Evolutionary conservation across 2,888 invertebrate genomes (phyloP), one percentile per base, ranked within the genome.

Genomic region (Villa cingulata): DNA sequence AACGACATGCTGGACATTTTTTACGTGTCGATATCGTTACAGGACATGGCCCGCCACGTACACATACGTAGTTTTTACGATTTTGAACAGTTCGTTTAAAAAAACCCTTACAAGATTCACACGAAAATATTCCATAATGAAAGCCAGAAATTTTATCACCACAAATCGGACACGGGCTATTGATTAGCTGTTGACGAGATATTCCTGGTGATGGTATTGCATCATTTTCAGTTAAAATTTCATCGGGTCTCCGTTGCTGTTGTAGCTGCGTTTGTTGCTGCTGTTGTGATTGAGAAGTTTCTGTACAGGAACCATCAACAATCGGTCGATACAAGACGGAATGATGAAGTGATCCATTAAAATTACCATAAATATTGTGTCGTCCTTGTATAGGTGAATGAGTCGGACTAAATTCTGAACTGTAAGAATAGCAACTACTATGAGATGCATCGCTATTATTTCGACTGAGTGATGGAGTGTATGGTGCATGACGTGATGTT

Each of bases 1-100:
- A 96, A 36, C 96, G 78, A 63, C 96, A 96, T 3, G 95, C 94
- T 0, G 96, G 95, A 62, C 96, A 96, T 67, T 96, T 96, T 66
- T 96, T 96, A 51, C 95, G 74, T 4, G 94, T 95, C 2, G 87
- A 84, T 37, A 92, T 87, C 10, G 89, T 89, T 14, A 96, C 90
- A 20, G 88, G 88, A 70, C 96, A 96, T 57, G 81, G 83, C 1
- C 89, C 89, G 2, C 92, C 91, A 23, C 91, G 75, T 42, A 87
- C 74, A 65, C 96, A 96, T 62, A 91, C 88, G 70, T 95, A 96
- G 66, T 91, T 90, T 73, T 96, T 96, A 57, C 94, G 81, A 67
- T 96, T 96, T 72, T 96, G 96, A n/a, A 96, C 95, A 18, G 95
- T 96, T 51, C 96, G 76, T 70, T 96, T 96, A 74, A 96, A 96